phyloP scores from a whole-genome alignment of 2,113 vertebrate genomes.

The Anhinga anhinga region DNA sequence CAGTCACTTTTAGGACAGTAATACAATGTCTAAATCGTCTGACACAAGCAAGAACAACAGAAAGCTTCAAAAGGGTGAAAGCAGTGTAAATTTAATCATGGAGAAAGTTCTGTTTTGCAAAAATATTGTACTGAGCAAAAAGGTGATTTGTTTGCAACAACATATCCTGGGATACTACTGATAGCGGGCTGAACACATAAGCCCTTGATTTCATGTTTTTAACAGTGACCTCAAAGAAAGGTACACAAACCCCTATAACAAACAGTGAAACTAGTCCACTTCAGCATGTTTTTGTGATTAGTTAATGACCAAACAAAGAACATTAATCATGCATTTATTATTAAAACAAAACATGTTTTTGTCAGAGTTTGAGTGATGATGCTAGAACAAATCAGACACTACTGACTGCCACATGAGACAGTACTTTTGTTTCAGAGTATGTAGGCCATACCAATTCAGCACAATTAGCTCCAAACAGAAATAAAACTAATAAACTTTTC shows the following conservation, averaged over 20 bases:
- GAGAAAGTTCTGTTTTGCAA: neutral
- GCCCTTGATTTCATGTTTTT: neutral
- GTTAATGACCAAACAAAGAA: neutral
- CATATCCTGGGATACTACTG: neutral
- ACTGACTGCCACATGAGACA: accelerated
- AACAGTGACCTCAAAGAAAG: neutral
- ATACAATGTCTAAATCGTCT: neutral
- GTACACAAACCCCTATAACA: neutral
- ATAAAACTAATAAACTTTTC: neutral
- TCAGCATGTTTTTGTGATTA: neutral
- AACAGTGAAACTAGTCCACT: neutral
- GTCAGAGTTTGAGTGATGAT: neutral
- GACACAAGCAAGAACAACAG: neutral
- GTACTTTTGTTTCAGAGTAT: neutral
- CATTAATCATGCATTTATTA: neutral
- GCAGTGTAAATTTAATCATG: neutral
- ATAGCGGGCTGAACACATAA: neutral
- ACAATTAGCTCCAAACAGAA: neutral
- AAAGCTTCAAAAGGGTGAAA: neutral
- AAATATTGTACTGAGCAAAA: neutral
- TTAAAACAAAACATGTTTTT: neutral
- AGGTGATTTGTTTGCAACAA: neutral
- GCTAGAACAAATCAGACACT: neutral
- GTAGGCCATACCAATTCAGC: neutral
- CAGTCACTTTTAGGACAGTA: neutral